A percentile compares a stretch with the other conserved stretches of the same genome.
Evolutionary conservation across 1,140 invertebrate genomes (phyloP).

Genomic region (Nasonia longicornis): DNA sequence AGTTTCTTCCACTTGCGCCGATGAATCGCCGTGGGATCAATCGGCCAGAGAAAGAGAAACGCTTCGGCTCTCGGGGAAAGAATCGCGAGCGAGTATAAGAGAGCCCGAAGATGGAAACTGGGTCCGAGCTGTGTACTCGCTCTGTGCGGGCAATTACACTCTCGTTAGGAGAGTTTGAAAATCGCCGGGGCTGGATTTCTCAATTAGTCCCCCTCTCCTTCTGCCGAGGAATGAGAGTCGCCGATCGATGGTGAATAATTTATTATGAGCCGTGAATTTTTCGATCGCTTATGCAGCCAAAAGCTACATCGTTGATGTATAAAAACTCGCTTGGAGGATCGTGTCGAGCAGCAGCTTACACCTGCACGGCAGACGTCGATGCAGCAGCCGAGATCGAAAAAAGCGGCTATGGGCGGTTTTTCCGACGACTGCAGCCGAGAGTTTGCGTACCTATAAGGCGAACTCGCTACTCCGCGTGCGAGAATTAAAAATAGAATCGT

Average conservation of each 20-base stretch:
- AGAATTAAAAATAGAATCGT: slow-evolving; percentile 22
- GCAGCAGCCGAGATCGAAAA: neutral
- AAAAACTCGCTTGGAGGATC: neutral
- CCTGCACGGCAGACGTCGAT: neutral
- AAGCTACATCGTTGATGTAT: neutral
- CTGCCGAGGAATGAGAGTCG: neutral
- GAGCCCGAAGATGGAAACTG: slow-evolving; percentile 43
- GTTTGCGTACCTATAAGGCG: slow-evolving; percentile 10
- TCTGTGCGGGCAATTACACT: slow-evolving; percentile 36
- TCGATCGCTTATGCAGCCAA: no score
- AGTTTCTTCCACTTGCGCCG: slow-evolving; percentile 23
- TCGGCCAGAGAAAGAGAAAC: slow-evolving; percentile 27
- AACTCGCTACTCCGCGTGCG: neutral
- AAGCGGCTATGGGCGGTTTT: slow-evolving; percentile 3
- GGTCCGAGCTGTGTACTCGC: neutral
- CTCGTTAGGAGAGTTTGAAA: slow-evolving; percentile 40
- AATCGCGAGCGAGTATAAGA: neutral
- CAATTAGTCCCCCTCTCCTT: slow-evolving; percentile 26
- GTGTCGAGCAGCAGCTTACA: slow-evolving; percentile 18
- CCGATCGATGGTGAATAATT: no score
- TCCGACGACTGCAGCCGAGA: neutral
- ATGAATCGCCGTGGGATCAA: slow-evolving; percentile 43
- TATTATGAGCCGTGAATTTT: no score
- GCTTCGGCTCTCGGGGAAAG: neutral
- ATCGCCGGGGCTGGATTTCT: slow-evolving; percentile 32